Evolutionary conservation across 2,113 vertebrate genomes (phyloP).

Genomic region (Xyliphius kryptos): DNA sequence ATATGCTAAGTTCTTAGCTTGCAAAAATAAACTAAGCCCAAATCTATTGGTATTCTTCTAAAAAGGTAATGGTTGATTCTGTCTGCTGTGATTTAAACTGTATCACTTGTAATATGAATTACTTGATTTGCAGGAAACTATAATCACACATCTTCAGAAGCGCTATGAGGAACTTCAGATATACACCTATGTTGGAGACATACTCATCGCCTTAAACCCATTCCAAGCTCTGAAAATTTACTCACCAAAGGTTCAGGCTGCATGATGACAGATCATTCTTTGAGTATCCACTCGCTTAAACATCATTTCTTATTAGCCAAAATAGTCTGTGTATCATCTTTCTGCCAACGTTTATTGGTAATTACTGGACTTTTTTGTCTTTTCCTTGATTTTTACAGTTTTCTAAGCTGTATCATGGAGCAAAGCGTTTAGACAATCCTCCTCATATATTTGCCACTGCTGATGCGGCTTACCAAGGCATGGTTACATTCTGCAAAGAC

Average conservation of each 20-base stretch:
- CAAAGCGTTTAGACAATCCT: constrained; percentile 85
- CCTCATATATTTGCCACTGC: constrained; percentile 97
- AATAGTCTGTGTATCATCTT: too few species aligned
- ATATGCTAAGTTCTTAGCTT: too few species aligned
- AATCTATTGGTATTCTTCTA: too few species aligned
- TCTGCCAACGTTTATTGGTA: too few species aligned
- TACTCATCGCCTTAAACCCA: constrained; percentile 96
- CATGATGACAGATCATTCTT: too few species aligned
- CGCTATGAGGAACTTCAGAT: constrained; percentile 86
- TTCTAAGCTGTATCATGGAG: constrained; percentile 91
- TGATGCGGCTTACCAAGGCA: constrained; percentile 91
- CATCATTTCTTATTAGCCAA: too few species aligned
- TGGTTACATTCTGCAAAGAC: constrained; percentile 94
- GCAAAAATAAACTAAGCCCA: too few species aligned
- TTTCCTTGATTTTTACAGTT: constrained; percentile 64
- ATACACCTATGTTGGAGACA: constrained; percentile 96
- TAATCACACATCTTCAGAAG: constrained; percentile 83
- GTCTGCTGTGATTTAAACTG: neutral
- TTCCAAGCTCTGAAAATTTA: constrained; percentile 96
- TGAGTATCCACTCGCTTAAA: too few species aligned
- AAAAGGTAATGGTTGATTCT: too few species aligned
- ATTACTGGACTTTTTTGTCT: too few species aligned
- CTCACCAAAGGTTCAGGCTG: too few species aligned
- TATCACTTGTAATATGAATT: neutral
- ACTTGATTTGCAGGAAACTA: constrained; percentile 68